Base-by-base conservation (phyloP, 92 coral and sea anemone genomes). In the Phenganax subtilis region DNA sequence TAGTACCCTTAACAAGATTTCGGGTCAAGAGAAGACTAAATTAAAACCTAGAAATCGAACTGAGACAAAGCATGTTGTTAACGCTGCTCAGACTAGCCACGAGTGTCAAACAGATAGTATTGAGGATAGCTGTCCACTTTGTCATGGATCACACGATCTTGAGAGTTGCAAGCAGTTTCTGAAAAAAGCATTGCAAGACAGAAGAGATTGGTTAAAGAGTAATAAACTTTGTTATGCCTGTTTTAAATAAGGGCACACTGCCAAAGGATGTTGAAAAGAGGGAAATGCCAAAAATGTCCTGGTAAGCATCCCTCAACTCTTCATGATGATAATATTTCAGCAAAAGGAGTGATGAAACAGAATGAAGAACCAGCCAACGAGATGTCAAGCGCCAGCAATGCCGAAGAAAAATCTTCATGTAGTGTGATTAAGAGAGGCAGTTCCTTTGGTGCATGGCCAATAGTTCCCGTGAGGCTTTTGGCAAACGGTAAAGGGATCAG, bases 41-140 rank as follows among this genome's bases (percentile, higher is more conserved):
- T 1, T 59, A 6, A 59, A 59, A 59, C 65, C 27, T 25, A 59
- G 65, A 59, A 59, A 14, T 59, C 65, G 65, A 14, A 14, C 65
- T 3, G 7, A 59, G 16, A 0, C 65, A 59, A 59, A 59, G 65
- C 65, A 59, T 14, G n/a, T 59, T 14, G 65, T 1, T 59, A 59
- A 6, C 7, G 65, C 65, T 20, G 0, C n/a, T 25, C 65, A 0
- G 65, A 59, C 65, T 14, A 59, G 65, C 27, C 27, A 25, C 27
- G 65, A 59, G 65, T 14, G 65, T 59, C 65, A 59, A 59, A 59
- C 65, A 14, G 65, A 59, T 25, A 59, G 65, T 59, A 59, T 59
- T 0, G 7, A 14, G 27, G 0, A 25, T 59, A 14, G 27, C 25
- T 59, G 65, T 59, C 65, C 65, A 14, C n/a, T 59, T 59, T 59